phyloP scores from a whole-genome alignment of 2,888 invertebrate species.

The Xanthia togata region DNA sequence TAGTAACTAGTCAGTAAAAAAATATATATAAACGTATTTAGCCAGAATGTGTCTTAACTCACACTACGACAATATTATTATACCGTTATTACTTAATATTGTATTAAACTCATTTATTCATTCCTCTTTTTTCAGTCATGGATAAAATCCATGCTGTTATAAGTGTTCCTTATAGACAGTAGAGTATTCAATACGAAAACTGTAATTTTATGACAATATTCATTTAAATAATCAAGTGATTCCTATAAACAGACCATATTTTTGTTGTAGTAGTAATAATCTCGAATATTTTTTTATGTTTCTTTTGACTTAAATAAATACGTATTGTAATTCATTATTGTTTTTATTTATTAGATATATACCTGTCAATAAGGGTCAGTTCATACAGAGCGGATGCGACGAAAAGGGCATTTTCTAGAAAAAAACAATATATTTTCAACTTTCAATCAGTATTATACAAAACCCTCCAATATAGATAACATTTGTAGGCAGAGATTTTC shows the following conservation, averaged over 20 bases:
- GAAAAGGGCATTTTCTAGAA: neutral
- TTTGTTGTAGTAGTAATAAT: conserved; percentile 11
- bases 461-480: neutral
- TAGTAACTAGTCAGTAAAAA: conserved; percentile 39
- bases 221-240: neutral
- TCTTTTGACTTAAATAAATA: conserved; percentile 51
- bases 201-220: conserved; percentile 17
- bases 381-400: neutral
- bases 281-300: conserved; percentile 24
- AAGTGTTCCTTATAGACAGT: conserved; percentile 33
- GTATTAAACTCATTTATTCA: conserved; percentile 23
- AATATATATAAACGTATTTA: neutral
- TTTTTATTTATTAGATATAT: conserved; percentile 4
- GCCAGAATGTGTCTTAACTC: conserved; percentile 23
- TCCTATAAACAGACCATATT: conserved; percentile 5
- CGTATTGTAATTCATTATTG: neutral
- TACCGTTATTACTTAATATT: neutral
- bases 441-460: neutral
- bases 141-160: conserved; percentile 37
- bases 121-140: neutral
- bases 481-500: neutral
- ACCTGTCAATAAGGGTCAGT: neutral
- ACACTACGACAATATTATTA: neutral
- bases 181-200: conserved; percentile 27
- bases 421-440: neutral